These are phyloP conservation scores for Melinaea marsaeus DNA, from an alignment of 2,888 invertebrate genomes.

Conservation along the genomic window DNA sequence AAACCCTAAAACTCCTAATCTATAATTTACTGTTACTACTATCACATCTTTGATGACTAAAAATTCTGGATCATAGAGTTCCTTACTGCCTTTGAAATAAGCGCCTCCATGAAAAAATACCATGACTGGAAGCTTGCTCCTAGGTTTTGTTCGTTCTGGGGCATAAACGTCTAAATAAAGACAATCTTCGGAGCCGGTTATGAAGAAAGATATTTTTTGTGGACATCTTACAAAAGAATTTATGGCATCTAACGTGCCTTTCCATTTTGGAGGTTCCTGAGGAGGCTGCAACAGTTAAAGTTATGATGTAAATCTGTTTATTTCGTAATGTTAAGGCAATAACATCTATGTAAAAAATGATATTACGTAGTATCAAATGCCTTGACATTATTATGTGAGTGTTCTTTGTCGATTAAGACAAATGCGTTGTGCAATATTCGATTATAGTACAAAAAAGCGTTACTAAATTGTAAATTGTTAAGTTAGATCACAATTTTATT, in stretches of 20 bases:
- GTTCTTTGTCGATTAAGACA: no score
- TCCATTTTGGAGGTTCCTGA: conserved; percentile 50
- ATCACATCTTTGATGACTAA: conserved; percentile 58
- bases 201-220: conserved; percentile 48
- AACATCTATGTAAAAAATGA: no score
- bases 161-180: conserved; percentile 59
- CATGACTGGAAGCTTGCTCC: conserved; percentile 52
- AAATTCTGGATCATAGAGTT: conserved; percentile 64
- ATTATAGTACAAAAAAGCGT: no score
- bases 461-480: no score
- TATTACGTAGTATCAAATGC: no score
- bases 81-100: conserved; percentile 65
- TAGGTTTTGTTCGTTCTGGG: conserved; percentile 41
- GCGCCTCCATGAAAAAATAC: conserved; percentile 68
- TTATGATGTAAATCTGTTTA: no score
- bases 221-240: conserved; percentile 51
- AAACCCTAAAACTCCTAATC: conserved; percentile 64
- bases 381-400: no score
- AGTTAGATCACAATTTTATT: no score
- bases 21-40: conserved; percentile 60
- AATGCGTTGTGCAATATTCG: no score
- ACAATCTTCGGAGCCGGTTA: conserved; percentile 58
- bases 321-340: no score
- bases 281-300: conserved; percentile 46
- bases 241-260: conserved; percentile 51